Evolutionary conservation across 1,140 invertebrate genomes (phyloP), one percentile per base, ranked within the genome.

Genomic region (Ceratina australensis): DNA sequence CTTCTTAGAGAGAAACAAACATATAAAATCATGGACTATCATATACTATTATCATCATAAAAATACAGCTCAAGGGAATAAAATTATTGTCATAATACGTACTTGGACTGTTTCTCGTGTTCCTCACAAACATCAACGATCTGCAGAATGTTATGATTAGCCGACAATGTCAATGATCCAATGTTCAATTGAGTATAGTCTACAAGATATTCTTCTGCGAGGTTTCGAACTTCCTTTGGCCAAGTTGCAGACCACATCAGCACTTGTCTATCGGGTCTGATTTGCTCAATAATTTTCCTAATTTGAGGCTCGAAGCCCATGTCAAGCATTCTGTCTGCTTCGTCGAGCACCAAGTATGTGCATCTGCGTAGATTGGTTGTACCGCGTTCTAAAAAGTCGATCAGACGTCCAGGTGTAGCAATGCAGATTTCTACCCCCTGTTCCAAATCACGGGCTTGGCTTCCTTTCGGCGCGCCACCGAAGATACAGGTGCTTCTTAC

Each of bases 221-320:
- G 92, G 81, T 95, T 95, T 84, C 96, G 95, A 0, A 99, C 98
- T 93, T 99, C 99, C 90, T 99, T 99, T 0, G 99, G 99, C 99
- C 99, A 99, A 0, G 99, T 99, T 0, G 99, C 99, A 60, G 98
- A 99, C 98, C 98, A 99, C 99, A 99, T 99, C 1, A 95, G 89
- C 0, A 95, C 95, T 91, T 95, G 94, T 57, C 94, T 89, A 86
- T 96, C 96, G 1, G 95, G 95, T 79, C 96, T 92, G 57, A 99
- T 98, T 93, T 99, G 98, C 89, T 98, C 96, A 85, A 99, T 96
- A 81, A 99, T 99, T 93, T 99, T 99, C 80, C 98, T 94, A 78
- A 99, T 99, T 93, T 99, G 98, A 0, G 98, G 98, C 91, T 99
- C 98, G 92, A 99, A 99, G 79, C 98, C 98, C 98, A 99, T 99